Percentiles rank a stretch among this genome's conserved stretches.
These are phyloP conservation scores for Epinotia bilunana DNA, from an alignment of 2,888 invertebrate genomes.

Conservation along the genomic window DNA sequence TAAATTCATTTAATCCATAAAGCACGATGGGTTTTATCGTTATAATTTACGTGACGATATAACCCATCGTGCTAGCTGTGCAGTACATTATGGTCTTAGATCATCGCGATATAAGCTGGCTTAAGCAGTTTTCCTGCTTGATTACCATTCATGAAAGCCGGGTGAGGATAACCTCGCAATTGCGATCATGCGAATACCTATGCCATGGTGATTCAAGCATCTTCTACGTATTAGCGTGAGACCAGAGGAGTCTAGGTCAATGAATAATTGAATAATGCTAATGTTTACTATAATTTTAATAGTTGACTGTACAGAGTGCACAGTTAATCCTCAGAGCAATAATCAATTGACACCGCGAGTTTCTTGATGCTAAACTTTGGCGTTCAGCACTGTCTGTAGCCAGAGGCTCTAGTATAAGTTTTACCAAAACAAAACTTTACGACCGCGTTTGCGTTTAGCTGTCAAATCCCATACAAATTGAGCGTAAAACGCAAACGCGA, in stretches of 20 bases:
- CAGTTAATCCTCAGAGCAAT: neutral
- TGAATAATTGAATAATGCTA: conserved; percentile 15
- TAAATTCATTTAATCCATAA: too few relatives aligned
- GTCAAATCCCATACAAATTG: too few relatives aligned
- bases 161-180: conserved; percentile 19
- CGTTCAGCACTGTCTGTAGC: too few relatives aligned
- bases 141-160: conserved; percentile 25
- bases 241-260: conserved; percentile 13
- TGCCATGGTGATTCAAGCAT: neutral
- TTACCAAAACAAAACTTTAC: too few relatives aligned
- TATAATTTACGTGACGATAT: too few relatives aligned
- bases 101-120: neutral
- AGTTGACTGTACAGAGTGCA: neutral
- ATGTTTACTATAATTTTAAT: neutral
- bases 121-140: conserved; percentile 25
- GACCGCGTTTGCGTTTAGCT: too few relatives aligned
- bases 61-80: too few relatives aligned
- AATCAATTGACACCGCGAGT: neutral
- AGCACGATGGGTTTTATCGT: too few relatives aligned
- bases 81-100: neutral
- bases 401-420: too few relatives aligned
- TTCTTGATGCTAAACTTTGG: neutral
- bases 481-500: too few relatives aligned
- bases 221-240: neutral
- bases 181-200: neutral